Conservation (phyloP, 1,140 invertebrate species). For the Choristoneura fumiferana region DNA sequence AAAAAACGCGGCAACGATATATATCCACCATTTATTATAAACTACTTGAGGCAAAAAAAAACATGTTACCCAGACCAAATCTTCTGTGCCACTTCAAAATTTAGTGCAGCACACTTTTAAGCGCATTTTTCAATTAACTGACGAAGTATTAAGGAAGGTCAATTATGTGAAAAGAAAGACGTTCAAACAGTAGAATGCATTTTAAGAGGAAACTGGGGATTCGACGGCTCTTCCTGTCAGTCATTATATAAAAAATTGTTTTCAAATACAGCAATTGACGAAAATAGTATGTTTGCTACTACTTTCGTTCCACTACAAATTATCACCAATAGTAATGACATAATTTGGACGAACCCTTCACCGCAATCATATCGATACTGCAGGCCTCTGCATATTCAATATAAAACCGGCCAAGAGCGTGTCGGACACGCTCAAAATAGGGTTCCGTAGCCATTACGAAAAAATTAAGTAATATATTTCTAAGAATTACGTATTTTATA, state of each 20-base stretch:
- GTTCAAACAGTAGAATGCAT: neutral
- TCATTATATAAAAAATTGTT: neutral
- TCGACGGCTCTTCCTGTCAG: neutral
- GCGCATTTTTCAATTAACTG: neutral
- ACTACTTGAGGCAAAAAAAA: neutral
- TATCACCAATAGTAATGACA: neutral
- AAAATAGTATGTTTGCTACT: neutral
- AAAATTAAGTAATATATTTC: too few species aligned
- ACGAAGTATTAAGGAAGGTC: neutral
- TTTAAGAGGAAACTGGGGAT: neutral
- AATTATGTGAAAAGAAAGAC: neutral
- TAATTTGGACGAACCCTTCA: neutral
- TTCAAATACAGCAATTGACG: neutral
- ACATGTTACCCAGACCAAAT: neutral
- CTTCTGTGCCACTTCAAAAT: neutral
- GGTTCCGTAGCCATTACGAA: too few species aligned
- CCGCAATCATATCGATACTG: conserved; percentile 3
- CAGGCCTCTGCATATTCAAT: neutral
- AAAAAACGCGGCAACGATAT: neutral
- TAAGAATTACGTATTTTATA: too few species aligned
- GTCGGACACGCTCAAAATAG: too few species aligned
- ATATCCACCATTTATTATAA: conserved; percentile 1
- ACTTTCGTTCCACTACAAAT: neutral
- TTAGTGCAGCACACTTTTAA: neutral
- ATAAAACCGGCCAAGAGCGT: too few species aligned